Conservation (phyloP, 2,113 vertebrate species). For the Poeciliopsis prolifica region DNA sequence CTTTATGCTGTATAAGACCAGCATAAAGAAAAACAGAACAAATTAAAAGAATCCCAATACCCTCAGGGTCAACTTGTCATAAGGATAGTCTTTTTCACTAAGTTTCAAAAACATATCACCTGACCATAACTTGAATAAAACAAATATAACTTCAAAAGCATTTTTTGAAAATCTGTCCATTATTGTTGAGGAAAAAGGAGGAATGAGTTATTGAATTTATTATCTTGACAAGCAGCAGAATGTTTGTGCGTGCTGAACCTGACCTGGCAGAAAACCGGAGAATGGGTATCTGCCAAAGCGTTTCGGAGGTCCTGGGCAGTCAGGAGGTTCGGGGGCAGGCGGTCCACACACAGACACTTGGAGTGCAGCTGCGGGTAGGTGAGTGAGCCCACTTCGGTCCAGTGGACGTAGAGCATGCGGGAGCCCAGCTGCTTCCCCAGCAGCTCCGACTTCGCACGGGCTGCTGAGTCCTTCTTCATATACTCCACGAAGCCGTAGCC, state of each 20-base stretch:
- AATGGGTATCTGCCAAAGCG: constrained; percentile 75
- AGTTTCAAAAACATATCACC: neutral
- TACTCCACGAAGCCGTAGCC: constrained; percentile 96
- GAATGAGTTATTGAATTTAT: neutral
- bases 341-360: constrained; percentile 89
- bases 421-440: constrained; percentile 90
- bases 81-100: neutral
- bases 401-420: constrained; percentile 92
- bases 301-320: constrained; percentile 81
- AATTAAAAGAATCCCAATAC: neutral
- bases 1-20: constrained; percentile 2
- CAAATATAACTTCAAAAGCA: neutral
- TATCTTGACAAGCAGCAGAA: neutral
- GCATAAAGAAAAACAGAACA: neutral
- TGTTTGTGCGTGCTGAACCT: neutral
- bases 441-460: constrained; percentile 90
- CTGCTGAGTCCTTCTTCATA: constrained; percentile 95
- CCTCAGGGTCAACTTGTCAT: neutral
- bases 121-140: neutral
- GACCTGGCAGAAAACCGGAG: constrained; percentile 91
- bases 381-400: constrained; percentile 90
- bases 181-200: neutral
- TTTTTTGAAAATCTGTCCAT: neutral
- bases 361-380: constrained; percentile 86
- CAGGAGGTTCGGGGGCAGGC: constrained; percentile 80